A percentile compares a stretch with the other conserved stretches of the same genome.
phyloP scores from a whole-genome alignment of 2,113 vertebrate genomes.

The Choloepus hoffmanni region DNA sequence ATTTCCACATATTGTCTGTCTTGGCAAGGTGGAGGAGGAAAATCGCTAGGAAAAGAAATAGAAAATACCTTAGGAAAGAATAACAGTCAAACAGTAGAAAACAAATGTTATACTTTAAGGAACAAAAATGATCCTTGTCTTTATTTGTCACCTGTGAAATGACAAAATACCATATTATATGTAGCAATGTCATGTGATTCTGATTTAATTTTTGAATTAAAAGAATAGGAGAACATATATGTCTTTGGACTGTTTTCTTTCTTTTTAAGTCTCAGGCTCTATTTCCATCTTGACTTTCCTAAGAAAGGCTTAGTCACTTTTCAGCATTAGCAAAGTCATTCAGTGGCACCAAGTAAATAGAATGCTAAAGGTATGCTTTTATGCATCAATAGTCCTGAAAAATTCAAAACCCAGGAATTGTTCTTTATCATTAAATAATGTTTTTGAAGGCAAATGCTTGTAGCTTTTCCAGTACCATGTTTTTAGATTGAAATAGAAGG shows the following conservation, averaged over 20 bases:
- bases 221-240: background rate
- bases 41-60: background rate
- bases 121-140: background rate
- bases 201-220: background rate
- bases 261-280: background rate
- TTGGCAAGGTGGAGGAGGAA: background rate
- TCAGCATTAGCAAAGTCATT: background rate
- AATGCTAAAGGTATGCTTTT: constrained; percentile 14
- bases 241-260: background rate
- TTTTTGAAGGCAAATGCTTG: background rate
- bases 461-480: background rate
- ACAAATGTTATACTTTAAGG: background rate
- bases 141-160: background rate
- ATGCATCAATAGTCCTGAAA: background rate
- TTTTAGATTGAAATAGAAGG: background rate
- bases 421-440: background rate
- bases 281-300: background rate
- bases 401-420: constrained; percentile 14
- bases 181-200: background rate
- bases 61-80: background rate
- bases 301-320: background rate
- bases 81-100: background rate
- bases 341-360: background rate
- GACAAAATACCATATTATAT: background rate
- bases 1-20: background rate